Evolutionary conservation across 1,140 invertebrate genomes (phyloP), one percentile per base, ranked within the genome.

Genomic region (Drosophila arawakana): DNA sequence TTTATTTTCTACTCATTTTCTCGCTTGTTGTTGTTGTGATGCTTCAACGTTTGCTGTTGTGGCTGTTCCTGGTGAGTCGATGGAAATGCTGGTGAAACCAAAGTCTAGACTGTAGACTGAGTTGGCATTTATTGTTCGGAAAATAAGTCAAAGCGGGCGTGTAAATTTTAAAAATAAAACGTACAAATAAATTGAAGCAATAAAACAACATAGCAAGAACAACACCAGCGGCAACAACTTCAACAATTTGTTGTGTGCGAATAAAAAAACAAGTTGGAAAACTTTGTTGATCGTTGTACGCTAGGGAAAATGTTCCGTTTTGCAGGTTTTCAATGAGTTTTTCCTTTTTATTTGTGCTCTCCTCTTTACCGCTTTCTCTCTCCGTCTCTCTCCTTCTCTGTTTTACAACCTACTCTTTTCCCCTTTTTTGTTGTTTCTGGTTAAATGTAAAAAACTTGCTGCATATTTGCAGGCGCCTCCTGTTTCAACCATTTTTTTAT

Each of bases 71-170:
- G 37, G 34, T 13, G 39, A 67, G 71, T 68, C 65, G 57, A 41
- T 73, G 46, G 34, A 69, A 69, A 39, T 65, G 55, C 46, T 69
- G 66, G 34, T 65, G 62, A 50, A 74, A 66, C 62, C 72, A 68
- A 65, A 61, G 81, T 85, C 82, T 85, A 85, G 81, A 84, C 81
- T 83, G 73, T 80, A 83, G 78, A 86, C 82, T 69, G 49, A 73
- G 77, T 75, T 81, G 78, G 73, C 82, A 85, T 78, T 86, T 80
- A 78, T 76, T 86, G 78, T 68, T 63, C 59, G 61, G 58, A 71
- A 62, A 74, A 69, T 76, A 81, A 78, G 70, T 85, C 78, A 85
- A 84, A 86, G 78, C 67, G 69, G 80, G 70, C 78, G 78, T 81
- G 76, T 75, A 86, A 85, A 84, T 78, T 69, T 69, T 4, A 82